Evolutionary conservation across 2,797 vertebrate genomes (phyloP).

Genomic region (Gobionotothen gibberifrons): DNA sequence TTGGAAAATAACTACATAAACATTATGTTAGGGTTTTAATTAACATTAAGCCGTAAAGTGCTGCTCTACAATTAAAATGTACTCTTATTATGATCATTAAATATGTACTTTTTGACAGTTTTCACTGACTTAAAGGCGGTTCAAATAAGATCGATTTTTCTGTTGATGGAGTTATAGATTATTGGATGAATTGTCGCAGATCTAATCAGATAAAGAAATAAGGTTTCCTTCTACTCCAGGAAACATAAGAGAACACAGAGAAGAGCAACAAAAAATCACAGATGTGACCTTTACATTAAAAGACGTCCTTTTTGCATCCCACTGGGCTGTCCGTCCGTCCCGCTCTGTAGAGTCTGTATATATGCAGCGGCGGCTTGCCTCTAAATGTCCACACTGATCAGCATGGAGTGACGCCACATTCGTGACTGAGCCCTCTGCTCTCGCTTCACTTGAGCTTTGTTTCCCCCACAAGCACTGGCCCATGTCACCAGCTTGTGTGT

Average conservation of each 20-base stretch:
- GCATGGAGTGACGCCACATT: constrained; percentile 53
- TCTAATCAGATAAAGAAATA: too few species aligned
- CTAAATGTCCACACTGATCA: constrained; percentile 68
- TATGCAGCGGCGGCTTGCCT: constrained; percentile 32
- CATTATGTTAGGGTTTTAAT: too few species aligned
- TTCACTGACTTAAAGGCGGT: too few species aligned
- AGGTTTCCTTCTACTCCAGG: not conserved
- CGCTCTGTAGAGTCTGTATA: not conserved
- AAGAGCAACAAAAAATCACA: constrained; percentile 7
- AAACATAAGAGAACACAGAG: not conserved
- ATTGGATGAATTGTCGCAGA: too few species aligned
- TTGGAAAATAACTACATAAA: too few species aligned
- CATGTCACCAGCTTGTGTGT: constrained; percentile 58
- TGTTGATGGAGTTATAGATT: too few species aligned
- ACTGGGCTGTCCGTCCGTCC: not conserved
- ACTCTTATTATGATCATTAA: too few species aligned
- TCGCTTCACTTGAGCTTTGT: constrained; percentile 73
- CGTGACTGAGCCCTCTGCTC: constrained; percentile 73
- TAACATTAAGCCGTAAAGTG: too few species aligned
- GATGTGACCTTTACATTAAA: constrained; percentile 11
- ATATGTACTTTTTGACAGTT: too few species aligned
- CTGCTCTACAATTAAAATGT: too few species aligned
- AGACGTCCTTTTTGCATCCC: constrained; percentile 1
- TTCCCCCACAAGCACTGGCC: constrained; percentile 71
- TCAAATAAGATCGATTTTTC: too few species aligned